Base-by-base conservation (phyloP, 2,888 invertebrate species). In the Eubasilissa splendida region DNA sequence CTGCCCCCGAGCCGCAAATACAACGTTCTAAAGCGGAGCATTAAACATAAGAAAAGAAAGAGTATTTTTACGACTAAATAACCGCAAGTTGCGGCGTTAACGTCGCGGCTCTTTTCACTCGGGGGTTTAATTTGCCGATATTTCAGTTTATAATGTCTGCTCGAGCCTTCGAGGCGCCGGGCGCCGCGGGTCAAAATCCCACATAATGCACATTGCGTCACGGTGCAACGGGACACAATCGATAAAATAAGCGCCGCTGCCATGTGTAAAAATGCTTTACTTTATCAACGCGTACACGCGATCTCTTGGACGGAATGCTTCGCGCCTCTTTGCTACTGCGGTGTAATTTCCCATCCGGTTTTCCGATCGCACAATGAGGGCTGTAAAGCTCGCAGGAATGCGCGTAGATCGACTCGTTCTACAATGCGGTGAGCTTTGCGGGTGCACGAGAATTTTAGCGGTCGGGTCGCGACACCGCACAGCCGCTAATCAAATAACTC, bases 161-260 rank as follows among this genome's bases (percentile, higher is more conserved):
- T 63, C 63, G 42, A 50, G 50, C 50, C 50, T 68, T 11, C 50
- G 59, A 42, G 59, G 59, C 75, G 59, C 60, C 71, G 33, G 33
- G 59, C 75, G 59, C 60, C 71, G 54, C 71, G 71, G 71, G 71
- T 71, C 71, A 71, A 54, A 54, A 71, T 53, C 71, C 71, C 54
- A 71, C 71, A 71, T 71, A 53, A 54, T 71, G 54, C 71, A 71
- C 71, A 71, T 71, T 71, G 71, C 71, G 71, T 71, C 71, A 68
- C 14, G 11, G 68, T 68, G 68, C 68, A 68, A 68, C 68, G 68
- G 50, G 68, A 68, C 68, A 10, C 50, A 68, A 68, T 68, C 68
- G 68, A 68, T 68, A 68, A 42, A 50, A 4, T n/a, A 68, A 12
- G 5, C 33, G 63, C 63, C 10, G 1, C 11, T 5, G 31, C 63